Base-by-base conservation (phyloP, 2,797 vertebrate genomes). In the Silurus aristotelis region DNA sequence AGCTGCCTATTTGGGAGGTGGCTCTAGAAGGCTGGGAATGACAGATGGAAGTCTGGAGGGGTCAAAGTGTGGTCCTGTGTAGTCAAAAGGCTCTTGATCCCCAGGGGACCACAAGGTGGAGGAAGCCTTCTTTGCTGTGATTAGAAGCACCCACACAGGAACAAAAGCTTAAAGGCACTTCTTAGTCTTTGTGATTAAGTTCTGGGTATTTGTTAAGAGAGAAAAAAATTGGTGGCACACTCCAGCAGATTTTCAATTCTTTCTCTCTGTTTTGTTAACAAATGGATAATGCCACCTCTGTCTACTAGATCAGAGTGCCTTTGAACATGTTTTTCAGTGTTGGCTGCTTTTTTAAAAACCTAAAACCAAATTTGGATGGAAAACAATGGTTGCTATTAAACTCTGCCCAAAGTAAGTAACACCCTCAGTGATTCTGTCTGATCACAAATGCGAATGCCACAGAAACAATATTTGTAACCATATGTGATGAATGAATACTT, bases 21-120 rank as follows among this genome's bases (percentile, higher is more conserved):
- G 91, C 90, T 90, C 86, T 87, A 85, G 87, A 87, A 85, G 60
- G 89, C 89, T 84, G 75, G 78, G 82, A 76, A 25, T 91, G 93
- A 93, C 93, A 95, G 94, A 95, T 94, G 94, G 94, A 79, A 58
- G 90, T 90, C 89, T 86, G 83, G 84, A 90, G 90, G 92, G 92
- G 93, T 94, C 92, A 93, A 75, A 19, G 84, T 87, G 78, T 83
- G 83, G 88, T 85, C 87, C 90, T 91, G 87, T 88, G 75, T 85
- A 90, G 90, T 92, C 92, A 93, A 91, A 91, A 90, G 89, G 83
- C 86, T 89, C 60, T 79, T 85, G 73, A 87, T 88, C 91, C 90
- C 91, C 89, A 77, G 76, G 89, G 90, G 90, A 87, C 58, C 66
- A 8, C 83, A 71, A 87, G 84, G 89, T 86, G 9, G 80, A 85